A percentile compares a stretch with the other conserved stretches of the same genome.
Conservation (phyloP, 2,888 invertebrate genomes). For the Apomyelois bistriatella region DNA sequence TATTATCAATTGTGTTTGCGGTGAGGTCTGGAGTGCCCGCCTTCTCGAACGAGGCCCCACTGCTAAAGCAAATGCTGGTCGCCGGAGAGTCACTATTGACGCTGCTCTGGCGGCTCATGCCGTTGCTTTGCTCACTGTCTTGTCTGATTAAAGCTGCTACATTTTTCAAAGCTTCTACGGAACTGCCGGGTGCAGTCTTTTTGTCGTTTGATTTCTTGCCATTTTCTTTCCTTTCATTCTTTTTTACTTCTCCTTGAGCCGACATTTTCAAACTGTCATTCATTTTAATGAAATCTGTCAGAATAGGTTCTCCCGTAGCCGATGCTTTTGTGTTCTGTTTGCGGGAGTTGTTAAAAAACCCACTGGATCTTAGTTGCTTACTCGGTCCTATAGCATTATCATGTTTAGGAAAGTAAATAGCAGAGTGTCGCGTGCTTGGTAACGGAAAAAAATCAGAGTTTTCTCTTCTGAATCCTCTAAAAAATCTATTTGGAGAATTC, state of each 20-base stretch:
- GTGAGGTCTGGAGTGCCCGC: constrained; percentile 63
- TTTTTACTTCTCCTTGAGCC: constrained; percentile 61
- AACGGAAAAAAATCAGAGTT: constrained; percentile 91
- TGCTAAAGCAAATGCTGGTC: constrained; percentile 61
- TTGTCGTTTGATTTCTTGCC: constrained; percentile 44
- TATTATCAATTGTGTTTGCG: constrained; percentile 53
- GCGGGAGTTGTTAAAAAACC: constrained; percentile 84
- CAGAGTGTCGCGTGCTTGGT: constrained; percentile 87
- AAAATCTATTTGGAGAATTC: constrained; percentile 85
- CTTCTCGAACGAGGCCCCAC: constrained; percentile 56
- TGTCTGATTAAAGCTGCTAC: constrained; percentile 67
- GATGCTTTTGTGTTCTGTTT: constrained; percentile 73
- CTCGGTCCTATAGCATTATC: constrained; percentile 68
- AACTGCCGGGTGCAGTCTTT: constrained; percentile 36
- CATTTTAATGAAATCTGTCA: constrained; percentile 84
- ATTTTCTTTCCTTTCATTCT: constrained; percentile 43
- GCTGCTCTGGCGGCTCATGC: constrained; percentile 64
- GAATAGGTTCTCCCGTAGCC: constrained; percentile 82
- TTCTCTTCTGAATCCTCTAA: constrained; percentile 89
- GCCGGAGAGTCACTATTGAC: constrained; percentile 68
- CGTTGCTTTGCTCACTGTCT: constrained; percentile 53
- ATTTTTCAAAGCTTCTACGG: constrained; percentile 67
- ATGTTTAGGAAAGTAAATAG: constrained; percentile 81
- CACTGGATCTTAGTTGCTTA: constrained; percentile 82
- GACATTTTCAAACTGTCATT: constrained; percentile 73